Percentiles rank a stretch among this genome's conserved stretches.
Conservation (phyloP, 2,888 invertebrate genomes). For the Athalia cordata region DNA sequence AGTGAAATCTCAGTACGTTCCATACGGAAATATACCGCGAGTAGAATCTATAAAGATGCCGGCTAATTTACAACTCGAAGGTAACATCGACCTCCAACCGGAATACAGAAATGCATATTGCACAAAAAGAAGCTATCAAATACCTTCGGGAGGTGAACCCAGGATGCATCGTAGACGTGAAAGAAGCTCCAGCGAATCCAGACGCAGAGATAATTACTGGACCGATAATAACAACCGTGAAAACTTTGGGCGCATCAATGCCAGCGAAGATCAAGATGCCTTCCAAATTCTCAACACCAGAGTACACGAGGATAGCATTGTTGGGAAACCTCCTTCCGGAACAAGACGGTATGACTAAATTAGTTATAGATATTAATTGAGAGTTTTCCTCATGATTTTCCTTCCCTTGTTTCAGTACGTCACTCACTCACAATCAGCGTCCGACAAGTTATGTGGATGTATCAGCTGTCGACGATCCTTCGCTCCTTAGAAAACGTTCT, state of each 20-base stretch:
- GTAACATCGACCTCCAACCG: slow-evolving; percentile 70
- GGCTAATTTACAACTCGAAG: slow-evolving; percentile 72
- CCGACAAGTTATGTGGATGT: slow-evolving; percentile 57
- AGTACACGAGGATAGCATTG: slow-evolving; percentile 65
- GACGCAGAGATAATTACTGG: slow-evolving; percentile 64
- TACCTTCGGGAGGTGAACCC: slow-evolving; percentile 49
- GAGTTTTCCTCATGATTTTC: not conserved
- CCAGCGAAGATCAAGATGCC: slow-evolving; percentile 64
- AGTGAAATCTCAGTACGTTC: slow-evolving; percentile 64
- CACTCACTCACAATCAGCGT: slow-evolving; percentile 54
- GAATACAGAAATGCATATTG: slow-evolving; percentile 74
- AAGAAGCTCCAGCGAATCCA: slow-evolving; percentile 63
- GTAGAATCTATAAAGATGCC: slow-evolving; percentile 66
- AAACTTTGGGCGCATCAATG: slow-evolving; percentile 61
- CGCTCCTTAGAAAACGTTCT: slow-evolving; percentile 67
- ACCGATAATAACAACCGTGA: slow-evolving; percentile 62
- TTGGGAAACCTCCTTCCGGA: slow-evolving; percentile 65
- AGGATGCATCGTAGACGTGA: slow-evolving; percentile 59
- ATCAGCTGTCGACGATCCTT: slow-evolving; percentile 48
- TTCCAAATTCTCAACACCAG: slow-evolving; percentile 66
- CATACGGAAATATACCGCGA: slow-evolving; percentile 64
- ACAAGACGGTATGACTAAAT: slow-evolving; percentile 60
- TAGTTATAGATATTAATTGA: not conserved
- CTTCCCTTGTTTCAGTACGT: not conserved
- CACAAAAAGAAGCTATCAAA: slow-evolving; percentile 50